Conservation (phyloP, 2,113 vertebrate species). For the Chaetura pelagica region DNA sequence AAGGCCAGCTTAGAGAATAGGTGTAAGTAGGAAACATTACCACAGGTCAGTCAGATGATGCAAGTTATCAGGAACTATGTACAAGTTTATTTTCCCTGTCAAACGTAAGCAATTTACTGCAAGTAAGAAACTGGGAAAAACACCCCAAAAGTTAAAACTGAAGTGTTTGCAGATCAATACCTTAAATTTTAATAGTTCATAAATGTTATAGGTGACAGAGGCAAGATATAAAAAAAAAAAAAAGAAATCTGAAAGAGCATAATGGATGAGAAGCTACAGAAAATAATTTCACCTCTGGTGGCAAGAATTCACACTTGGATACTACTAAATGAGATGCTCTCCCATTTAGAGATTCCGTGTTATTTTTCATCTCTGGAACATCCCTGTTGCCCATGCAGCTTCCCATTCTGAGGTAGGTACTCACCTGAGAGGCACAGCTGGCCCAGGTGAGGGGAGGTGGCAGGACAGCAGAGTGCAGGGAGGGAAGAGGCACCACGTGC, state of each 20-base stretch:
- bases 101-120: not conserved
- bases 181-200: not conserved
- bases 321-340: not conserved
- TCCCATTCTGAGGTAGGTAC: not conserved
- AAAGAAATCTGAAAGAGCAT: not conserved
- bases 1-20: not conserved
- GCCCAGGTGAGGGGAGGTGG: conserved; percentile 32
- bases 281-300: not conserved
- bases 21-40: not conserved
- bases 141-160: not conserved
- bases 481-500: not conserved
- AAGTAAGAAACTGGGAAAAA: not conserved
- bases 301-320: not conserved
- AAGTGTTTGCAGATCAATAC: not conserved
- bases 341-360: not conserved
- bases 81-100: not conserved
- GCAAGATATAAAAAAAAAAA: not conserved
- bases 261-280: not conserved
- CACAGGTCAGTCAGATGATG: not conserved
- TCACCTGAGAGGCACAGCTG: conserved; percentile 53
- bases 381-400: not conserved
- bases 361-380: not conserved
- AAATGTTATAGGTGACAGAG: not conserved
- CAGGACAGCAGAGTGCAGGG: not conserved
- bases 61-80: not conserved